Percentiles rank a stretch among this genome's conserved stretches.
Conservation (phyloP, 2,888 invertebrate genomes). For the Tenthredo notha region DNA sequence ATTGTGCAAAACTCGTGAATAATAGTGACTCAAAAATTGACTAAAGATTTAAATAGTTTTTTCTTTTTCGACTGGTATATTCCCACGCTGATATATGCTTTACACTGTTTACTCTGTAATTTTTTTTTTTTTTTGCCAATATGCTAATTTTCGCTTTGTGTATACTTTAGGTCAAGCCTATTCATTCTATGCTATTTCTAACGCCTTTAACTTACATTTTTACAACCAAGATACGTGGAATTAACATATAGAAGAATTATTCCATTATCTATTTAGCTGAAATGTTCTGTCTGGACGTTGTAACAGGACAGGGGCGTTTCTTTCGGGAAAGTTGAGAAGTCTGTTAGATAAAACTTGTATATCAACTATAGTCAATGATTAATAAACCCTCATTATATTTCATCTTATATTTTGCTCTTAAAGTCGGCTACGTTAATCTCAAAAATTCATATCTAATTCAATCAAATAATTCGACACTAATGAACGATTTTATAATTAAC, state of each 20-base stretch:
- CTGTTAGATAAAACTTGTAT: not conserved
- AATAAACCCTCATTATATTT: not conserved
- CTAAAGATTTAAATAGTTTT: not conserved
- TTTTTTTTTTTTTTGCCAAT: not conserved
- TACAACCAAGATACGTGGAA: not conserved
- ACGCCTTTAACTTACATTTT: not conserved
- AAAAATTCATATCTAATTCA: not conserved
- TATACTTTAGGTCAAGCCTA: not conserved
- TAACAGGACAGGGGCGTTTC: not conserved
- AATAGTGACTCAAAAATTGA: not conserved
- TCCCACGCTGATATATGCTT: not conserved
- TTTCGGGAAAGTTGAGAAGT: not conserved
- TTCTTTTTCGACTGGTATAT: not conserved
- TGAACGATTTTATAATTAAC: no score
- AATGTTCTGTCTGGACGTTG: not conserved
- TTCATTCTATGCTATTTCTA: not conserved
- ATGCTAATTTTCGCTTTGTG: not conserved
- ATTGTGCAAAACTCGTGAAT: not conserved
- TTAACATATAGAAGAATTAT: not conserved
- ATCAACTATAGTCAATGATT: not conserved
- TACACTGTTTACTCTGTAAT: not conserved
- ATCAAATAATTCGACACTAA: not conserved
- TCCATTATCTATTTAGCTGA: not conserved
- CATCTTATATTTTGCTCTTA: not conserved
- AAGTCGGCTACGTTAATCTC: not conserved